Percentiles rank a stretch among this genome's conserved stretches.
Conservation (phyloP, 1,140 invertebrate species). For the Lithobius niger region DNA sequence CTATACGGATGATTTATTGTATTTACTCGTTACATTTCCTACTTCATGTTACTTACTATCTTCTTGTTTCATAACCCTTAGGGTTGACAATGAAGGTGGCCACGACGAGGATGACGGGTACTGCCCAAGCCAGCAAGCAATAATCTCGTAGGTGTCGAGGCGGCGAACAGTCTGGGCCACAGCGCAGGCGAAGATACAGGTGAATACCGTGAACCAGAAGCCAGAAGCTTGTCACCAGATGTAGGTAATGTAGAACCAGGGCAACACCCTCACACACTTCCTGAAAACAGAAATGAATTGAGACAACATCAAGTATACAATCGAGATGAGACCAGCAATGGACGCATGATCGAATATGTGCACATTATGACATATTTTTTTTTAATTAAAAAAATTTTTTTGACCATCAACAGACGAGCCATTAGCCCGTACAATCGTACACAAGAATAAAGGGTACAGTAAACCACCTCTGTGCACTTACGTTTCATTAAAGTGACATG, state of each 20-base stretch:
- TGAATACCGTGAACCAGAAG: conserved; percentile 40
- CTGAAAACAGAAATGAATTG: not conserved
- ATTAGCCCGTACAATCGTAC: no score
- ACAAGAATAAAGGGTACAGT: no score
- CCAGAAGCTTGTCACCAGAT: conserved; percentile 49
- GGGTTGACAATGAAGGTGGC: conserved; percentile 45
- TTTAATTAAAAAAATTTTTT: not conserved
- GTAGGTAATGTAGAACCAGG: conserved; percentile 49
- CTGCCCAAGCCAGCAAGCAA: conserved; percentile 14
- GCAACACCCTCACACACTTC: conserved; percentile 47
- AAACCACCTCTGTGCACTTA: no score
- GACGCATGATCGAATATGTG: no score
- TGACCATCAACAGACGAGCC: no score
- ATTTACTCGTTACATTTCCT: no score
- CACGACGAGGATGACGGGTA: conserved; percentile 21
- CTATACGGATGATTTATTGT: no score
- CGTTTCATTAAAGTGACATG: no score
- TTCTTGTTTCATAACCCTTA: conserved; percentile 49
- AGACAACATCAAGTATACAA: no score
- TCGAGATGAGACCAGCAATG: no score
- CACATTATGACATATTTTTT: not conserved
- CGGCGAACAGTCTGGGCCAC: conserved; percentile 19
- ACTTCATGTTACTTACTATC: conserved; percentile 34
- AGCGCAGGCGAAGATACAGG: conserved; percentile 30
- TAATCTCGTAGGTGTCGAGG: conserved; percentile 17